Evolutionary conservation across 2,888 invertebrate genomes (phyloP), one percentile per base, ranked within the genome.

Genomic region (Drosophila barbarae): DNA sequence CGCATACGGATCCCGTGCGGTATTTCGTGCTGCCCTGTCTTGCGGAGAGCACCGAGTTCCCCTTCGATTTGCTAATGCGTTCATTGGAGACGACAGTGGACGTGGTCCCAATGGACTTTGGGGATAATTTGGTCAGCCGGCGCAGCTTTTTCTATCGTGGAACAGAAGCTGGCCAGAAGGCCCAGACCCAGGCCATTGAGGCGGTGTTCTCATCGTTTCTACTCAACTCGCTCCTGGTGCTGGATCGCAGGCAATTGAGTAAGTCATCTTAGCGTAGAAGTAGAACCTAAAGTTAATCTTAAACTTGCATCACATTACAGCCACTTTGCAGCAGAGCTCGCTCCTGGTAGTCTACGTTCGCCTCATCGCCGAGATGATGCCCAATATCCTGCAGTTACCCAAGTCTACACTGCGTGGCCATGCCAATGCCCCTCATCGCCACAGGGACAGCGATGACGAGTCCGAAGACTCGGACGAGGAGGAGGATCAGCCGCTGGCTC

Each of bases 1-100:
- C 91, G 6, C 92, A 94, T 76, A 92, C 93, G 0, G 93, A 93
- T 72, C 91, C 94, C 2, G 91, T 95, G 13, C 93, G 93, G 73
- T 91, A 92, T 89, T 93, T 92, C 76, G 88, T 95, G 35, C 90
- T 96, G 73, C 95, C 95, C 13, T 93, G 93, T 8, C 87, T 96
- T 63, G 91, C 92, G 2, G 89, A 90, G 2, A 85, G 76, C 47
- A 76, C 84, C 1, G 89, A 89, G 59, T 92, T 93, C 80, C 92
- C 93, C 0, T 92, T 92, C 77, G 85, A 90, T 2, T 83, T 90
- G 28, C 85, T 93, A 1, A 74, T 92, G 44, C 87, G 88, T 6
- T 12, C 65, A 4, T 47, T 80, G 12, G 85, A 85, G 30, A 39
- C n/a, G 12, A 21, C 71, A 52, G n/a, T 68, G 42, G 0, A 79